Base-by-base conservation (phyloP, 2,888 invertebrate genomes). In the Eugnorisma glareosa region DNA sequence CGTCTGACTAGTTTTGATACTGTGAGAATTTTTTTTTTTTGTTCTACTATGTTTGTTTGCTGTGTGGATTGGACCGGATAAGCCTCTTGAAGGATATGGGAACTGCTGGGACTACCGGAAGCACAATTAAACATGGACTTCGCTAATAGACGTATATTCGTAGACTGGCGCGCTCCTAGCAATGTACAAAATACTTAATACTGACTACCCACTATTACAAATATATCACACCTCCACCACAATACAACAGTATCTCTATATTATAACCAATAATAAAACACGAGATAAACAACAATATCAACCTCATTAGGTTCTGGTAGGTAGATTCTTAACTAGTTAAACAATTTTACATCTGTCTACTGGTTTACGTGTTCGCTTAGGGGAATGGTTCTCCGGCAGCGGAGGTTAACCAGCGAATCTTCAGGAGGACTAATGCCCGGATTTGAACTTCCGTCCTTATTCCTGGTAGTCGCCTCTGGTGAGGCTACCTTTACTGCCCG, bases 171-270 rank as follows among this genome's bases (percentile, higher is more conserved):
- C n/a, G 37, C 15, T 3, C 5, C 11, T 37, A 2, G 7, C 11
- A 13, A 6, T 66, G n/a, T n/a, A n/a, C n/a, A n/a, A n/a, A n/a
- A n/a, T n/a, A n/a, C n/a, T n/a, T n/a, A n/a, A n/a, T n/a, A n/a
- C n/a, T n/a, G n/a, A n/a, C n/a, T n/a, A 66, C n/a, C 40, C 40
- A 66, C 40, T 10, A 43, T 64, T 64, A 40, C 15, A 64, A 64
- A 64, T 40, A 66, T 43, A 66, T 40, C 18, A 43, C 40, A 45
- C 63, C 37, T 64, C 7, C 37, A 64, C 37, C 35, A 63, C 37
- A 63, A 37, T 37, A 63, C 35, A 63, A 63, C 13, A 24, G 24
- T 24, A 48, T 2, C 2, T 13, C 6, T 37, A 24, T 24, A 37
- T 45, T 5, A 35, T 61, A 24, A 37, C 37, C 37, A 37, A 37